Evolutionary conservation across 2,797 vertebrate species (phyloP), one percentile per base, ranked within the genome.

Genomic region (Brachyrhaphis roseni): DNA sequence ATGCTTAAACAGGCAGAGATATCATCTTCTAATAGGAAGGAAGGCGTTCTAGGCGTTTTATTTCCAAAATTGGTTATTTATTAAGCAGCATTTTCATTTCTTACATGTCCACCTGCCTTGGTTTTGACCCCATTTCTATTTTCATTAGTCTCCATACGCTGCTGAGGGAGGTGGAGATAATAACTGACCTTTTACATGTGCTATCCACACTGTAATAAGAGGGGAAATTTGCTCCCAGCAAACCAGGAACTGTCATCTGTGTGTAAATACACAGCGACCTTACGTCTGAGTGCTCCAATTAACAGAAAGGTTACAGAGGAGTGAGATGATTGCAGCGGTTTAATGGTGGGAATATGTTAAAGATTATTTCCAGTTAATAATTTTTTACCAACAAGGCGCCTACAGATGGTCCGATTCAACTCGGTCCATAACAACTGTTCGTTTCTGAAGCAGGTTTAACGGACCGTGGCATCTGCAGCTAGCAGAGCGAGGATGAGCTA

Each of bases 191-290:
- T 94, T 91, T 75, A 85, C 71, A 43, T 72, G 1, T 66, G 83
- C 82, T 82, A 79, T 85, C 79, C 81, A 82, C 87, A 90, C 85
- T 77, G 86, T 92, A 91, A 90, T 92, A 90, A 92, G 84, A 85
- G 78, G 88, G 23, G 82, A 91, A 76, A 92, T 86, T 71, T 83
- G 80, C 88, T 91, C 79, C 74, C 23, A 78, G 88, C 88, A 82
- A 92, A 92, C 88, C 83, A 90, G 85, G 84, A 87, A 89, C 84
- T 87, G 88, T 91, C 90, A 86, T 89, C 81, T 82, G 75, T 85
- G 91, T 87, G 89, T 89, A 90, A 94, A 92, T 79, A 91, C 86
- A 83, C 83, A 77, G 66, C 70, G 57, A 81, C 81, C 68, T 85
- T 89, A 84, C 86, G 84, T 87, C 84, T 82, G 82, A 68, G 84